Evolutionary conservation across 2,113 vertebrate genomes (phyloP).

Genomic region (Opisthocomus hoazin): DNA sequence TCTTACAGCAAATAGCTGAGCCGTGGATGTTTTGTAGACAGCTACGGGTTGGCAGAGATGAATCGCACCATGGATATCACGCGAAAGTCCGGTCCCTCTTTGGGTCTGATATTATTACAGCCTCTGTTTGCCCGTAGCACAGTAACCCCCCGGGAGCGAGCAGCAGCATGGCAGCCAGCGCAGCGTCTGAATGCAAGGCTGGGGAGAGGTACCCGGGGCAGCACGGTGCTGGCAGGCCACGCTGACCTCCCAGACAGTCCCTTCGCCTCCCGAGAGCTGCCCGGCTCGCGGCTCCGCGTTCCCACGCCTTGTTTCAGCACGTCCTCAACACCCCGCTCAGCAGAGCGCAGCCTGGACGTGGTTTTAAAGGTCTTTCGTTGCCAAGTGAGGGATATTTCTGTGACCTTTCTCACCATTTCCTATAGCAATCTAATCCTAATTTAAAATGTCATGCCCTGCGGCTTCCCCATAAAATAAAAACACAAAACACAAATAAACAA

Average conservation of each 20-base stretch:
- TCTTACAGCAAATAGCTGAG: background rate
- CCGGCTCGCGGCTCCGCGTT: background rate
- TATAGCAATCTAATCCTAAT: conserved; percentile 22
- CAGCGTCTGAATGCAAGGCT: rapidly evolving
- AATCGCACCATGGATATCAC: rapidly evolving
- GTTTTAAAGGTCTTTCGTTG: background rate
- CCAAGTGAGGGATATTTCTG: conserved; percentile 16
- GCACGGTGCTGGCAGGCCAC: background rate
- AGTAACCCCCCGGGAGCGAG: background rate
- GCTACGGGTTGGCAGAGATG: background rate
- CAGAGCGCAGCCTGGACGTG: background rate
- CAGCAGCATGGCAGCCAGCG: background rate
- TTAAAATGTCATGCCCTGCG: background rate
- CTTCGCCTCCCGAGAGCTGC: background rate
- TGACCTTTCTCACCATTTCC: conserved; percentile 59
- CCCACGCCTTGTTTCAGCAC: conserved; percentile 14
- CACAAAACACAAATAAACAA: conserved; percentile 31
- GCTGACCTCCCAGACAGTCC: background rate
- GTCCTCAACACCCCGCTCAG: background rate
- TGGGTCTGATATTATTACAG: rapidly evolving
- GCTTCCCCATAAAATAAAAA: conserved; percentile 1
- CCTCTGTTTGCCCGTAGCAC: background rate
- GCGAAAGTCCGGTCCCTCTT: background rate
- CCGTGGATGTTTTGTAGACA: background rate
- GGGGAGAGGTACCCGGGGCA: background rate